Conservation (phyloP, 2,888 invertebrate genomes). For the Ferdinandea cuprea region DNA sequence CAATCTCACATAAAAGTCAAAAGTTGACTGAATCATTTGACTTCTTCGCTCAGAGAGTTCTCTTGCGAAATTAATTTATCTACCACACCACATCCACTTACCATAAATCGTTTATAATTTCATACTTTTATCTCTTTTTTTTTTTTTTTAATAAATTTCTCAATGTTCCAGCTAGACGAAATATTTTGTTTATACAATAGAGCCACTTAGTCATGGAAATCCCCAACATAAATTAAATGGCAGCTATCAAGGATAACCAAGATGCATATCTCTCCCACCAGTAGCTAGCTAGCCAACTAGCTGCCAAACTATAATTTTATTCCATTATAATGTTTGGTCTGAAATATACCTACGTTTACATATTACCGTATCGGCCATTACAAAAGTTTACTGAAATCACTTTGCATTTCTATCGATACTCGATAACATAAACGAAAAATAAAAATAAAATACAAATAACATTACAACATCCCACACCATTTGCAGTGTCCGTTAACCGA, state of each 20-base stretch:
- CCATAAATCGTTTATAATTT: conserved; percentile 50
- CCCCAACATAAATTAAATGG: conserved; percentile 32
- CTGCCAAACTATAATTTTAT: conserved; percentile 31
- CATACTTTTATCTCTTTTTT: conserved; percentile 55
- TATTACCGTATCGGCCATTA: conserved; percentile 19
- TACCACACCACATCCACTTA: conserved; percentile 20
- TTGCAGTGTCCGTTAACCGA: conserved; percentile 40
- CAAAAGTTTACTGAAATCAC: conserved; percentile 47
- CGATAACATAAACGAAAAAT: conserved; percentile 21
- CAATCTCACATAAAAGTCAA: conserved; percentile 45
- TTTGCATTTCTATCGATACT: conserved; percentile 39
- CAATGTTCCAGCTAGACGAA: conserved; percentile 14
- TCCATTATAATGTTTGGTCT: conserved; percentile 27
- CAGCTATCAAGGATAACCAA: conserved; percentile 58
- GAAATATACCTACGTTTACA: conserved; percentile 30
- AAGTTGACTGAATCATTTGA: conserved; percentile 46
- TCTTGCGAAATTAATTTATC: conserved; percentile 40
- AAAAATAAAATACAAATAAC: conserved; percentile 7
- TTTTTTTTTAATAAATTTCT: conserved; percentile 59
- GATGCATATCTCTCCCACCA: conserved; percentile 17
- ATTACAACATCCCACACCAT: conserved; percentile 46
- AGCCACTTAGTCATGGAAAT: conserved; percentile 54
- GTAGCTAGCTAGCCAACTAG: too few species aligned
- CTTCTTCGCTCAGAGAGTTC: conserved; percentile 5
- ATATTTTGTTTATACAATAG: conserved; percentile 45